Conservation (phyloP, 2,888 invertebrate genomes). For the Quadroppia sp. region DNA sequence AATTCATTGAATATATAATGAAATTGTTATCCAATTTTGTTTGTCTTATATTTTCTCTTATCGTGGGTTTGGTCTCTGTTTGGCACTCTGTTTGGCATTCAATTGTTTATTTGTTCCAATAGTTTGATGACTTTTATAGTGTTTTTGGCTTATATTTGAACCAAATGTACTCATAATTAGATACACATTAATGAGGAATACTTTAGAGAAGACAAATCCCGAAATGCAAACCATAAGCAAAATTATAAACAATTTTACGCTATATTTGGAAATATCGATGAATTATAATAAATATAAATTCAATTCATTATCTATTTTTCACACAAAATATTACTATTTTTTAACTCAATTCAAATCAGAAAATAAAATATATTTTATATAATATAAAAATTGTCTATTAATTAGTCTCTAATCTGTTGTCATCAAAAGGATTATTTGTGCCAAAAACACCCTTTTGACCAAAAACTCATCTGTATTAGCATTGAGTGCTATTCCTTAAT, state of each 20-base stretch:
- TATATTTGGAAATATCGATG: neutral
- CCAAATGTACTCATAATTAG: constrained; percentile 5
- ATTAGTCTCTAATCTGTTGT: neutral
- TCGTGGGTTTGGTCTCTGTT: neutral
- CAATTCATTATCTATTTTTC: no score
- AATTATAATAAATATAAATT: no score
- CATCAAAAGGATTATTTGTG: no score
- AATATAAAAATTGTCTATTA: no score
- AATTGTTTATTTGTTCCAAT: neutral
- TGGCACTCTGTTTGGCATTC: neutral
- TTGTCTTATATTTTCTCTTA: neutral
- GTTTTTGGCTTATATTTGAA: neutral
- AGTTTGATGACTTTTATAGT: neutral
- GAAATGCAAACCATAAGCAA: neutral
- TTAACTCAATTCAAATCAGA: no score
- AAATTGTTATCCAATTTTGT: neutral
- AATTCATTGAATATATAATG: no score
- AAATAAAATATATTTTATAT: no score
- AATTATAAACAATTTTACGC: neutral
- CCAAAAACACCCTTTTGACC: no score
- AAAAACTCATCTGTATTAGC: no score
- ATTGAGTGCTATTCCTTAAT: no score
- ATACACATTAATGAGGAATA: neutral
- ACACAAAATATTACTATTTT: no score
- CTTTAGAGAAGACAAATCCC: neutral